Conservation (phyloP, 1,140 invertebrate species). For the Gonioctena quinquepunctata region DNA sequence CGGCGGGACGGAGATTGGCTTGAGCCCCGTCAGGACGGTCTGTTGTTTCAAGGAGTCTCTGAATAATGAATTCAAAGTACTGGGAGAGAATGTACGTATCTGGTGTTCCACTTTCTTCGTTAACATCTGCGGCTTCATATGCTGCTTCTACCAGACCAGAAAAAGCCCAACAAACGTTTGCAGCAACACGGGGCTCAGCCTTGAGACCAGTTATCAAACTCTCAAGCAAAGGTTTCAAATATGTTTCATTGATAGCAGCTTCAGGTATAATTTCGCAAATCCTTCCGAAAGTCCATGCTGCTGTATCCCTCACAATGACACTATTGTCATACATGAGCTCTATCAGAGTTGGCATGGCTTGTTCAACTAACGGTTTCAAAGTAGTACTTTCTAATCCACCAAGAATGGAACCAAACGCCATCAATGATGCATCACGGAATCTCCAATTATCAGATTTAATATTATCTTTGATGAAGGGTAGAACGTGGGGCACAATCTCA, state of each 20-base stretch:
- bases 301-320: constrained; percentile 94
- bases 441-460: constrained; percentile 95
- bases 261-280: constrained; percentile 97
- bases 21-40: constrained; percentile 86
- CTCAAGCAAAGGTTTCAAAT: constrained; percentile 83
- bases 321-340: constrained; percentile 90
- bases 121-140: constrained; percentile 77
- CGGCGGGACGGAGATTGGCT: constrained; percentile 92
- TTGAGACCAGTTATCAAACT: constrained; percentile 87
- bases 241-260: constrained; percentile 89
- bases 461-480: constrained; percentile 96
- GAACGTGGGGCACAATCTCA: constrained; percentile 91
- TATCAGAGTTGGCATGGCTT: constrained; percentile 95
- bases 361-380: constrained; percentile 91
- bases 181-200: constrained; percentile 93
- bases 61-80: constrained; percentile 93
- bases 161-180: constrained; percentile 99
- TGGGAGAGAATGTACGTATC: constrained; percentile 92
- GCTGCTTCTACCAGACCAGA: constrained; percentile 96
- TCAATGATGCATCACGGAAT: constrained; percentile 94
- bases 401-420: constrained; percentile 97
- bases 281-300: constrained; percentile 96
- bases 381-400: constrained; percentile 88
- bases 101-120: constrained; percentile 75
- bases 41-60: constrained; percentile 89